These are phyloP conservation scores for Lemur catta DNA, from an alignment of 2,797 vertebrate genomes.

Conservation along the genomic window DNA sequence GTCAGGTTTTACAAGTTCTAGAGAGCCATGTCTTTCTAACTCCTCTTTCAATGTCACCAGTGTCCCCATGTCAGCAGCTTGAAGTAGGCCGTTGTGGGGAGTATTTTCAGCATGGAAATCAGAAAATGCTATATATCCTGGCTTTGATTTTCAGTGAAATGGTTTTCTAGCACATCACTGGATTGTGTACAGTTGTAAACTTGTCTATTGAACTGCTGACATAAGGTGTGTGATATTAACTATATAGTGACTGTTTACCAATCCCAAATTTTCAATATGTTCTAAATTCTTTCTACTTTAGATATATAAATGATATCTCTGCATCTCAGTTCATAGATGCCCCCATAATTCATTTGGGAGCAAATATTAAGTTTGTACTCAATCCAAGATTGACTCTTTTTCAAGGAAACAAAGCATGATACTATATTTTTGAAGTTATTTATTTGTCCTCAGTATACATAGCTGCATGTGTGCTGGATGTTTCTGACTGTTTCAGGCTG, in stretches of 20 bases:
- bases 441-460: not conserved
- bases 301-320: not conserved
- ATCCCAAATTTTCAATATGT: not conserved
- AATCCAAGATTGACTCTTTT: not conserved
- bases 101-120: not conserved
- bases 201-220: not conserved
- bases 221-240: conserved; percentile 12
- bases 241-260: not conserved
- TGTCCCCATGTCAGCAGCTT: not conserved
- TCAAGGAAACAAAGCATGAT: not conserved
- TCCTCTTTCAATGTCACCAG: not conserved
- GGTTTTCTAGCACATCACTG: not conserved
- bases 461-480: not conserved
- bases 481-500: not conserved
- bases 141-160: not conserved
- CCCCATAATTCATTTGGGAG: not conserved
- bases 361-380: not conserved
- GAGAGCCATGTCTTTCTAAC: not conserved
- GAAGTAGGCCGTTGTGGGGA: not conserved
- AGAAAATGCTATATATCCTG: not conserved
- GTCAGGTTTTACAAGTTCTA: not conserved
- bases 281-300: not conserved
- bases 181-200: not conserved
- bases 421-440: not conserved
- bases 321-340: not conserved